Evolutionary conservation across 2,888 invertebrate species (phyloP).

Genomic region (Hemicrepidius hirtus): DNA sequence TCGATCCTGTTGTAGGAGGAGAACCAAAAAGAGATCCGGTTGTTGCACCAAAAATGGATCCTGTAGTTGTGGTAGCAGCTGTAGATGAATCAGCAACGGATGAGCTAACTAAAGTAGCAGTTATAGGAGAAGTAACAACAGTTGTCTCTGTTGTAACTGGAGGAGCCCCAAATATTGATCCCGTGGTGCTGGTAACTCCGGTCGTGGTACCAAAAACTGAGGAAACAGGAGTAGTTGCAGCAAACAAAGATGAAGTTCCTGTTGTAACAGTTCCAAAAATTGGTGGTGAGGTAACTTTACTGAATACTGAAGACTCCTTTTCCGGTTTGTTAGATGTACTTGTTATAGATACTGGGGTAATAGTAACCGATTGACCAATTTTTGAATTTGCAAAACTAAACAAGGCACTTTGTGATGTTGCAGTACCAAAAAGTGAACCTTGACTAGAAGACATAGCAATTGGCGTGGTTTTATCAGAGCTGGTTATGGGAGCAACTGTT

Average conservation of each 20-base stretch:
- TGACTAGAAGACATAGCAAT: conserved; percentile 11
- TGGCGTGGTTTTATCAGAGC: not conserved
- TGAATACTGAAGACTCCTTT: conserved; percentile 17
- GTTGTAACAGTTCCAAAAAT: conserved; percentile 20
- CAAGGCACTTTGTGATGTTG: conserved; percentile 54
- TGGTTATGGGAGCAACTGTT: not conserved
- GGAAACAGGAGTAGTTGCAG: not conserved
- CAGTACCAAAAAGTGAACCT: conserved; percentile 56
- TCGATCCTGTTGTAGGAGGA: conserved; percentile 47
- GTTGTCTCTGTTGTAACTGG: too few species aligned
- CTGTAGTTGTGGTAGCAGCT: not conserved
- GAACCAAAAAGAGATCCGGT: conserved; percentile 49
- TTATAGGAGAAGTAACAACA: too few species aligned
- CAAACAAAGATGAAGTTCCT: not conserved
- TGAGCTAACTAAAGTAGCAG: too few species aligned
- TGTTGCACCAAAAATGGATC: not conserved
- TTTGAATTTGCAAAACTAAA: conserved; percentile 62
- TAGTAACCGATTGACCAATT: conserved; percentile 67
- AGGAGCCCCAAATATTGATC: too few species aligned
- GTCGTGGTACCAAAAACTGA: not conserved
- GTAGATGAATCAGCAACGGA: too few species aligned
- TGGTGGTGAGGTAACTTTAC: conserved; percentile 13
- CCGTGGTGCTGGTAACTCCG: too few species aligned
- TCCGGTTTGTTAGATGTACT: not conserved
- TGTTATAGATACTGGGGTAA: not conserved